phyloP scores from a whole-genome alignment of 2,113 vertebrate species.

The Poeciliopsis retropinna region DNA sequence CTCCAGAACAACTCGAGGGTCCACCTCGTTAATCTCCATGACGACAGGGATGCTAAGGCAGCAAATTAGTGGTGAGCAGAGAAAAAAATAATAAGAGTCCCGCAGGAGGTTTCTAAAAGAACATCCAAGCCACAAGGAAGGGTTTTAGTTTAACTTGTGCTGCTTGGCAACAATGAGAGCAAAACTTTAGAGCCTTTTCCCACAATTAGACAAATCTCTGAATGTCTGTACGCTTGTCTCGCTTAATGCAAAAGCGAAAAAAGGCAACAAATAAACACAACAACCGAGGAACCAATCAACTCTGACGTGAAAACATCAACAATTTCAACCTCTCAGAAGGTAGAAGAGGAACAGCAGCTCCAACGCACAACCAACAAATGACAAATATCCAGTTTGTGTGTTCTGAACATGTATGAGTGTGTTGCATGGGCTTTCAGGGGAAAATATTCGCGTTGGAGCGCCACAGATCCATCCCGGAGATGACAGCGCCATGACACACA shows the following conservation, averaged over 20 bases:
- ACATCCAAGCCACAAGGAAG: constrained; percentile 34
- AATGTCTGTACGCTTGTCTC: not conserved
- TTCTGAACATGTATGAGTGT: constrained; percentile 38
- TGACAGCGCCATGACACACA: not conserved
- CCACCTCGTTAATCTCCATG: constrained; percentile 77
- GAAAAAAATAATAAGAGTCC: constrained; percentile 36
- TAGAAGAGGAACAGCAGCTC: constrained; percentile 50
- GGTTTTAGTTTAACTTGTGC: constrained; percentile 30
- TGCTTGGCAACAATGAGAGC: not conserved
- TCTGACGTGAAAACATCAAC: not conserved
- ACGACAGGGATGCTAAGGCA: constrained; percentile 72
- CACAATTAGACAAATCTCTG: not conserved
- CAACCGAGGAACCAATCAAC: not conserved
- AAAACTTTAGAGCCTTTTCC: constrained; percentile 4
- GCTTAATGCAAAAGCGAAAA: not conserved
- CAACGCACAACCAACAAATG: constrained; percentile 45
- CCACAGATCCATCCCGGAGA: not conserved
- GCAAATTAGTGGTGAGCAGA: constrained; percentile 63
- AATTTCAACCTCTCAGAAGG: not conserved
- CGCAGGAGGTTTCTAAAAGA: constrained; percentile 51
- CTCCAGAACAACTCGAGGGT: constrained; percentile 61
- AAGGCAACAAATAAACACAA: not conserved
- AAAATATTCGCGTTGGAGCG: constrained; percentile 12
- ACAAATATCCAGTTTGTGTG: constrained; percentile 67
- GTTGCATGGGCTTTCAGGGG: constrained; percentile 1